Evolutionary conservation across 2,888 invertebrate species (phyloP).

Genomic region (Athalia cordata): DNA sequence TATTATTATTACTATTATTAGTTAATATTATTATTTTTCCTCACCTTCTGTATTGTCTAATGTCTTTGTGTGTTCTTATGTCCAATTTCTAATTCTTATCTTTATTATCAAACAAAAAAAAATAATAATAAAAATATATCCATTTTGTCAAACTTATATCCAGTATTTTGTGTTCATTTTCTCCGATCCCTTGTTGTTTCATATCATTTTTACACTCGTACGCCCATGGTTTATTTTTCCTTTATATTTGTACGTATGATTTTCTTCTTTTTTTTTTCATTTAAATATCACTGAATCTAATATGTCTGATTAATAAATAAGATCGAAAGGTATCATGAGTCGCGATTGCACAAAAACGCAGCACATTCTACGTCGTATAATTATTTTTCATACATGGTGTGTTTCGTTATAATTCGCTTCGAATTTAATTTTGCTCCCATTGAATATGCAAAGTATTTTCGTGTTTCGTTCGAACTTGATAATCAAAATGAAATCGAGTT

Average conservation of each 20-base stretch:
- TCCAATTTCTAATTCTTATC: slow-evolving; percentile 49
- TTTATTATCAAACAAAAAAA: slow-evolving; percentile 49
- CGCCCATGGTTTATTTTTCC: slow-evolving; percentile 3
- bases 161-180: slow-evolving; percentile 8
- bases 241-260: background rate
- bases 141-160: slow-evolving; percentile 61
- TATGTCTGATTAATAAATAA: background rate
- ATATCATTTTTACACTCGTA: background rate
- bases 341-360: no score
- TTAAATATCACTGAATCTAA: background rate
- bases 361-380: no score
- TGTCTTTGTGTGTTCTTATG: slow-evolving; percentile 49
- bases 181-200: background rate
- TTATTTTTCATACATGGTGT: no score
- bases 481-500: no score
- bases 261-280: background rate
- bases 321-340: no score
- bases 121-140: slow-evolving; percentile 58
- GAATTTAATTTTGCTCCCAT: no score
- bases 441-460: no score
- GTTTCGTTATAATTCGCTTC: no score
- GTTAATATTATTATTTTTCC: slow-evolving; percentile 50
- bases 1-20: slow-evolving; percentile 53
- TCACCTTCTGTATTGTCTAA: slow-evolving; percentile 49
- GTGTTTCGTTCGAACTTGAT: no score